Conservation (phyloP, 2,888 invertebrate genomes). For the Meteorus cinctellus region DNA sequence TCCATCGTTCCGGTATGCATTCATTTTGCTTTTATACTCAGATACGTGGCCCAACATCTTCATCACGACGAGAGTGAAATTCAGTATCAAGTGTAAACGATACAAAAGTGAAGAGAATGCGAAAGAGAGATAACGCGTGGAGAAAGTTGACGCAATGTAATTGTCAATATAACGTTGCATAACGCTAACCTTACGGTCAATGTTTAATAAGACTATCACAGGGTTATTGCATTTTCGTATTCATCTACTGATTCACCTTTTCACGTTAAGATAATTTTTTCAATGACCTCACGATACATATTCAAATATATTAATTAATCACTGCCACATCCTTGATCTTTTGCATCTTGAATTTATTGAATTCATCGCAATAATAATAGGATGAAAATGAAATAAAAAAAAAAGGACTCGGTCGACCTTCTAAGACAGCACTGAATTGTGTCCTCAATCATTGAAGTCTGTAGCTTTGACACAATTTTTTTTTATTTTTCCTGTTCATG, state of each 20-base stretch:
- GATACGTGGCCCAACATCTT: conserved; percentile 13
- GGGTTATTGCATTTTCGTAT: conserved; percentile 21
- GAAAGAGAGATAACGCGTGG: conserved; percentile 34
- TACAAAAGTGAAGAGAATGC: background rate
- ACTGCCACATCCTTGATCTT: conserved; percentile 30
- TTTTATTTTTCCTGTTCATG: background rate
- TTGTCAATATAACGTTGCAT: conserved; percentile 40
- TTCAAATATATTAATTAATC: background rate
- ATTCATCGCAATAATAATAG: background rate
- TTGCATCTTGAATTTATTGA: conserved; percentile 17
- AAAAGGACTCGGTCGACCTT: background rate
- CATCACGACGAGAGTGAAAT: conserved; percentile 45
- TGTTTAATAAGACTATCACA: conserved; percentile 39
- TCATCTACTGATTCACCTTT: background rate
- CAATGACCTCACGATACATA: background rate
- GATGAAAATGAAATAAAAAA: background rate
- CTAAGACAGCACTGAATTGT: background rate
- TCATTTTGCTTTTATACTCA: background rate
- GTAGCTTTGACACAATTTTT: conserved; percentile 15
- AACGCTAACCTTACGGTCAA: conserved; percentile 49
- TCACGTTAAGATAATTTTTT: background rate
- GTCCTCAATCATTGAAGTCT: conserved; percentile 27
- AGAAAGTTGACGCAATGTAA: conserved; percentile 45
- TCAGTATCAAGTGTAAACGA: conserved; percentile 35
- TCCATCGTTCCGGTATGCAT: conserved; percentile 14